Conservation (phyloP, 2,888 invertebrate species). For the Lissonota sp. region DNA sequence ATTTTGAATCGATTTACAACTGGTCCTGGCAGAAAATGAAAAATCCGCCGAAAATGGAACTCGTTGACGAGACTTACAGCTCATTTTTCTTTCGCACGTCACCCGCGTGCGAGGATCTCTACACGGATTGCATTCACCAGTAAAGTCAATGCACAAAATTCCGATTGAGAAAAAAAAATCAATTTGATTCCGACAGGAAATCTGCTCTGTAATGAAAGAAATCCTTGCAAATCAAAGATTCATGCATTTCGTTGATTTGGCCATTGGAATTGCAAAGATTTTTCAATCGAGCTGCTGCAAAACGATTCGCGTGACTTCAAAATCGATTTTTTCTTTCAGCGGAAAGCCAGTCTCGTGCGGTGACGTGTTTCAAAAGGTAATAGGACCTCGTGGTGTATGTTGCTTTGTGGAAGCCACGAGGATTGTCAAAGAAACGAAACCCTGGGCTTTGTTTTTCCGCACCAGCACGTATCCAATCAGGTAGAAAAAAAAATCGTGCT, state of each 20-base stretch:
- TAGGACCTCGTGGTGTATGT: constrained; percentile 51
- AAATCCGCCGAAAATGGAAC: neutral
- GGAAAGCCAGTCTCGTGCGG: constrained; percentile 16
- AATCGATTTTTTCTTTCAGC: constrained; percentile 21
- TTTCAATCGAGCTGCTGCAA: too few species aligned
- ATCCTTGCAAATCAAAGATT: too few species aligned
- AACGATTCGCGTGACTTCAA: too few species aligned
- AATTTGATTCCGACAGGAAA: too few species aligned
- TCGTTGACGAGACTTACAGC: constrained; percentile 42
- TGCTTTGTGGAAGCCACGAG: constrained; percentile 18
- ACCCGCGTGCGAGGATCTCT: constrained; percentile 65
- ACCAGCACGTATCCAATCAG: constrained; percentile 38
- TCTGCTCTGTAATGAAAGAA: too few species aligned
- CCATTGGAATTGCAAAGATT: too few species aligned
- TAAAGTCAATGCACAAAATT: constrained; percentile 28
- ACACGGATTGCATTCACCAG: constrained; percentile 63
- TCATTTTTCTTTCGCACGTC: constrained; percentile 47
- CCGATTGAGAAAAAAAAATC: too few species aligned
- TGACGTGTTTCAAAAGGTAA: constrained; percentile 38
- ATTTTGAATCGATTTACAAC: constrained; percentile 49
- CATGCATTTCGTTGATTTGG: too few species aligned
- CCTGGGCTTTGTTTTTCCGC: constrained; percentile 14
- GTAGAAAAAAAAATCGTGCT: constrained; percentile 23
- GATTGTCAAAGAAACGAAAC: constrained; percentile 13
- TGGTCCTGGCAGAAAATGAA: constrained; percentile 57